Conservation (phyloP, 2,797 vertebrate genomes). For the Cetoscarus ocellatus region DNA sequence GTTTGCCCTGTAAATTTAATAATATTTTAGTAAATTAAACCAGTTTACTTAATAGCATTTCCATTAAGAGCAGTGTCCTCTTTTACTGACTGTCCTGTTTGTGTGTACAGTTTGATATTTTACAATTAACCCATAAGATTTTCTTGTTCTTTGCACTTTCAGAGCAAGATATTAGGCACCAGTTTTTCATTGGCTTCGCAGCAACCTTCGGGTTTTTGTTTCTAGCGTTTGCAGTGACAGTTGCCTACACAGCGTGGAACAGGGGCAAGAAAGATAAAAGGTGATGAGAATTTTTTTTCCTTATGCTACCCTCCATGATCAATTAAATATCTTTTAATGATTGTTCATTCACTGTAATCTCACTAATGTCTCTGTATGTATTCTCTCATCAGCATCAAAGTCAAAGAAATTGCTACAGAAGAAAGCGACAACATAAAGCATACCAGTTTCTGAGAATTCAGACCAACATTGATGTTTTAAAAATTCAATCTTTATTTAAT, state of each 20-base stretch:
- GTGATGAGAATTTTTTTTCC: too few species aligned
- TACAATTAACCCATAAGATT: neutral
- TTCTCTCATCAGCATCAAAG: neutral
- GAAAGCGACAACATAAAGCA: neutral
- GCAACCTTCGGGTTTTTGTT: constrained; percentile 61
- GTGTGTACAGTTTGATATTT: neutral
- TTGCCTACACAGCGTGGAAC: constrained; percentile 30
- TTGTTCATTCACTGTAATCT: neutral
- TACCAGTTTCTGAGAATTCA: neutral
- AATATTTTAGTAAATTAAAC: neutral
- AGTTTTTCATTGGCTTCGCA: constrained; percentile 47
- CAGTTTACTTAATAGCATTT: neutral
- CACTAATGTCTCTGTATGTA: neutral
- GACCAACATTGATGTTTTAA: neutral
- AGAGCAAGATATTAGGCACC: neutral
- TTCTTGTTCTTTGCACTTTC: constrained; percentile 15
- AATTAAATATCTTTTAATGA: too few species aligned
- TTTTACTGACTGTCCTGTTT: neutral
- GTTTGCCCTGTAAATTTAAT: neutral
- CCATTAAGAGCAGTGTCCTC: neutral
- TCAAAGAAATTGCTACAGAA: neutral
- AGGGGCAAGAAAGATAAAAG: constrained; percentile 20
- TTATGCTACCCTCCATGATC: too few species aligned
- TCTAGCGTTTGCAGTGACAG: constrained; percentile 40
- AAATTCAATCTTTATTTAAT: neutral